phyloP scores from a whole-genome alignment of 2,888 invertebrate genomes.

The Boloria euphrosyne region DNA sequence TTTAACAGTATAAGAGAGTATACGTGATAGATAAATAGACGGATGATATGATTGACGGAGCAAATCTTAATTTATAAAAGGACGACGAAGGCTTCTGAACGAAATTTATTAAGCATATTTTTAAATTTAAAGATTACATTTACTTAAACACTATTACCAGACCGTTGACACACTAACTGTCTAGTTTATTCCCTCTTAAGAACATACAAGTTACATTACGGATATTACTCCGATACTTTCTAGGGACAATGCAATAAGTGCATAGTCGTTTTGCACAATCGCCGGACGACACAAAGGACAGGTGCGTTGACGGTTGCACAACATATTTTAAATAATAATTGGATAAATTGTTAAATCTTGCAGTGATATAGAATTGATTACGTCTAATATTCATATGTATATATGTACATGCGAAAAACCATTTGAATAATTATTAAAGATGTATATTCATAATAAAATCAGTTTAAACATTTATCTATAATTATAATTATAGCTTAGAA shows the following conservation, averaged over 20 bases:
- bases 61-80: too few species aligned
- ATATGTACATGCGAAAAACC: not conserved
- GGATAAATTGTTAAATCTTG: constrained; percentile 7
- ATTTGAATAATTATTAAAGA: constrained; percentile 5
- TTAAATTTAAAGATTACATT: too few species aligned
- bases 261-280: constrained; percentile 24
- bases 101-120: too few species aligned
- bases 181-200: not conserved
- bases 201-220: constrained; percentile 19
- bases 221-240: constrained; percentile 18
- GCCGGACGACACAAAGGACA: constrained; percentile 22
- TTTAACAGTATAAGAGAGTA: too few species aligned
- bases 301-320: constrained; percentile 29
- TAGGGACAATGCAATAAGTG: constrained; percentile 25
- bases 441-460: constrained; percentile 5
- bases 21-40: too few species aligned
- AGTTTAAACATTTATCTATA: not conserved
- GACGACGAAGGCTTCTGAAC: too few species aligned
- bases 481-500: not conserved
- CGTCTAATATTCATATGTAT: not conserved
- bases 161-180: constrained; percentile 4
- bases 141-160: too few species aligned
- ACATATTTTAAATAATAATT: constrained; percentile 25
- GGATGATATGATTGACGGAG: too few species aligned
- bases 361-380: constrained; percentile 12